These are phyloP conservation scores for Eucera pruinosa DNA, from an alignment of 2,888 invertebrate species.

Conservation along the genomic window DNA sequence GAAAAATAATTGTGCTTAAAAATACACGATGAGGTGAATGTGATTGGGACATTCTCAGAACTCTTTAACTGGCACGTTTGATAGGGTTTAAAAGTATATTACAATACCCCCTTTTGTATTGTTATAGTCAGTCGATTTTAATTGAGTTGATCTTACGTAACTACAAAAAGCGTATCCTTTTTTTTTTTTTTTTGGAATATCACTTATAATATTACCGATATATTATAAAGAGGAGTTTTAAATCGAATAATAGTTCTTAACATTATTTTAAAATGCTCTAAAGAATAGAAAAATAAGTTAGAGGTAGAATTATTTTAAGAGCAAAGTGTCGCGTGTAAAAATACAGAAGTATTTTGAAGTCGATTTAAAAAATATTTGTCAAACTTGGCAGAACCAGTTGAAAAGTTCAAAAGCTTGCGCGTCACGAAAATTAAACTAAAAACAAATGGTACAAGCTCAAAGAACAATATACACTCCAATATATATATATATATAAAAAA, in stretches of 20 bases:
- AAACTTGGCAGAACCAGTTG: background rate
- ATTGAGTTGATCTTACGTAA: slow-evolving; percentile 4
- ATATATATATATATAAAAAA: background rate
- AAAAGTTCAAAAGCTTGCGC: slow-evolving; percentile 14
- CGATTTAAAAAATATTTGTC: background rate
- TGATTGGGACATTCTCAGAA: background rate
- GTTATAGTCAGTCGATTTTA: slow-evolving; percentile 9
- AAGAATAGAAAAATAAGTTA: slow-evolving; percentile 1
- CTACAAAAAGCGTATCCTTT: slow-evolving; percentile 6
- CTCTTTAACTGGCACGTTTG: slow-evolving; percentile 13
- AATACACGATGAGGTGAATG: background rate
- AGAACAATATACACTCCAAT: slow-evolving; percentile 13
- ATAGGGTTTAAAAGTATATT: background rate
- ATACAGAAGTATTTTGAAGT: background rate
- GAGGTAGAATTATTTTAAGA: background rate
- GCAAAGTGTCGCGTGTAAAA: background rate
- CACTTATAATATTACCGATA: background rate
- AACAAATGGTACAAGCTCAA: background rate
- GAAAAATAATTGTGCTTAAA: background rate
- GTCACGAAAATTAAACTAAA: background rate
- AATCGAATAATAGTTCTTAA: background rate
- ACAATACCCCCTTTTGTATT: background rate
- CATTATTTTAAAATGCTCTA: background rate
- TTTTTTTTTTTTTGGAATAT: background rate
- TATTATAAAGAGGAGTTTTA: background rate